Conservation (phyloP, 2,113 vertebrate genomes). For the Lonchura striata region DNA sequence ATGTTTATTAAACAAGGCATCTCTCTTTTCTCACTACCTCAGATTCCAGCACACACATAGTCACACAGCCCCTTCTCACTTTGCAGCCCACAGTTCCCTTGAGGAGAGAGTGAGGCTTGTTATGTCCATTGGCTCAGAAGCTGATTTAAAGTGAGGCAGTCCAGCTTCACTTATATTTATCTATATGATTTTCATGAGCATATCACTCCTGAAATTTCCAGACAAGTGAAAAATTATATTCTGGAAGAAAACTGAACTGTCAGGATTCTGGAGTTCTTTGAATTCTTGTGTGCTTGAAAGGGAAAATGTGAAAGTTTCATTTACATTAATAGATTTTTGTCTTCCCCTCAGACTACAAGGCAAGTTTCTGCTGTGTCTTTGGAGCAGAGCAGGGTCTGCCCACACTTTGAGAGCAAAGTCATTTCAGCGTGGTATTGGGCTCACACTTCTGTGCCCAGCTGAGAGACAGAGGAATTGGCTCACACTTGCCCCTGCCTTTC, state of each 20-base stretch:
- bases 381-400: neutral
- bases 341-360: neutral
- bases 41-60: neutral
- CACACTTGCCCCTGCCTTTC: neutral
- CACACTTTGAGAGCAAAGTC: neutral
- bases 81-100: neutral
- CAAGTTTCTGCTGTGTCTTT: neutral
- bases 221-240: neutral
- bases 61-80: neutral
- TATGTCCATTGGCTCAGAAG: neutral
- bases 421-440: neutral
- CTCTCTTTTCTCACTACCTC: neutral
- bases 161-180: neutral
- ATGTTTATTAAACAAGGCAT: constrained; percentile 44
- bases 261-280: neutral
- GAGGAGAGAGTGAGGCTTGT: neutral
- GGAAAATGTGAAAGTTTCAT: neutral
- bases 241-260: neutral
- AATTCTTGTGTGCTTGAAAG: neutral
- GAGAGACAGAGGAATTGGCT: neutral
- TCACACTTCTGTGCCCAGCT: neutral
- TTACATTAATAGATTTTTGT: neutral
- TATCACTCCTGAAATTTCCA: neutral
- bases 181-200: neutral
- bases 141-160: neutral